A percentile compares a stretch with the other conserved stretches of the same genome.
Conservation (phyloP, 2,888 invertebrate species). For the Holacanthella duospinosa region DNA sequence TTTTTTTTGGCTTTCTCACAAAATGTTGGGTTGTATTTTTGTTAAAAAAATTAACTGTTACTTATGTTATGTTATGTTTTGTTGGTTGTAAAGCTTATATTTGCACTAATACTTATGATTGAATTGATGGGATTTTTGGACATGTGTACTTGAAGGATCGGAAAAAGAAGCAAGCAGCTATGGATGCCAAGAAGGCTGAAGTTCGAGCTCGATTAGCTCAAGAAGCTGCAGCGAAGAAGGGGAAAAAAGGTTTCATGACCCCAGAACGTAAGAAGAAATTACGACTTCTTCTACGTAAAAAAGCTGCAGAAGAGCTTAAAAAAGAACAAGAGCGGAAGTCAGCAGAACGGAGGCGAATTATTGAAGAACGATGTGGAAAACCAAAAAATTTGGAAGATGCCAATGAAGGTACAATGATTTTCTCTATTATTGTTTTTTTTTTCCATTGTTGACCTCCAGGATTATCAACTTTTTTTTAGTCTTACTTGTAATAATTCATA, state of each 20-base stretch:
- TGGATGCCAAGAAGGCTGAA: constrained; percentile 97
- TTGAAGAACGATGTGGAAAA: constrained; percentile 88
- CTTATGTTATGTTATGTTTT: too few species aligned
- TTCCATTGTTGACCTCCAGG: not conserved
- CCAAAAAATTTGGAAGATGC: constrained; percentile 81
- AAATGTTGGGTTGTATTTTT: too few species aligned
- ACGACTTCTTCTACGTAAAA: constrained; percentile 98
- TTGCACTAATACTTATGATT: not conserved
- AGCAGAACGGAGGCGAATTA: constrained; percentile 92
- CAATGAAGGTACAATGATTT: constrained; percentile 77
- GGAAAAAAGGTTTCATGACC: constrained; percentile 99
- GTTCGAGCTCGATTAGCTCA: constrained; percentile 98
- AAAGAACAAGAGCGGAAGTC: constrained; percentile 99
- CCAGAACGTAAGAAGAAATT: constrained; percentile 98
- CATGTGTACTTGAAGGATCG: constrained; percentile 58
- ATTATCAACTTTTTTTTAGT: too few species aligned
- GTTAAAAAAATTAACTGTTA: too few species aligned
- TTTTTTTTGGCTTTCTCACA: too few species aligned
- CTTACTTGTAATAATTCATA: too few species aligned
- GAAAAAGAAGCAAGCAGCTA: constrained; percentile 95
- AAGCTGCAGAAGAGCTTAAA: constrained; percentile 99
- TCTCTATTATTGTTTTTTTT: too few species aligned
- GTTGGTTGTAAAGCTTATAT: too few species aligned
- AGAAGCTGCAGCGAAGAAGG: constrained; percentile 95
- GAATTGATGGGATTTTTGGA: not conserved